These are phyloP conservation scores for Drosophila siamana DNA, from an alignment of 2,888 invertebrate genomes.

Conservation along the genomic window DNA sequence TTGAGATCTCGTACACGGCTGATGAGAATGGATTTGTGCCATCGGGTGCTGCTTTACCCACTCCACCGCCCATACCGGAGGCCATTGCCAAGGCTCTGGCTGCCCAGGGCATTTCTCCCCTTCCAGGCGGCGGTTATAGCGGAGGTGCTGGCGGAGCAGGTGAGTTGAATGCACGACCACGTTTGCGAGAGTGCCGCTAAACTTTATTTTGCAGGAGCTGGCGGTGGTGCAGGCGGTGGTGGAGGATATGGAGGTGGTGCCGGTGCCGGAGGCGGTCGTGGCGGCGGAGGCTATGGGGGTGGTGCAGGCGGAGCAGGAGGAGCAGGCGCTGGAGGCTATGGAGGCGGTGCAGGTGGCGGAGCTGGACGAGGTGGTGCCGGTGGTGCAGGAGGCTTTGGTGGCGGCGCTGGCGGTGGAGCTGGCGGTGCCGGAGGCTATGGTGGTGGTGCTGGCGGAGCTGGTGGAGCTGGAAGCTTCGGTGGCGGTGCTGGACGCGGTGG, in stretches of 20 bases:
- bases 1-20: constrained; percentile 88
- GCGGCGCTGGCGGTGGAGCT: constrained; percentile 52
- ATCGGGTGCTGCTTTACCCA: constrained; percentile 87
- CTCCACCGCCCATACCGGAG: constrained; percentile 89
- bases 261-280: constrained; percentile 1
- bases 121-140: constrained; percentile 86
- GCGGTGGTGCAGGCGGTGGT: constrained; percentile 60
- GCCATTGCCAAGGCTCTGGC: constrained; percentile 88
- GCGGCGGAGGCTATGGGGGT: constrained; percentile 30
- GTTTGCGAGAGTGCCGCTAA: background rate
- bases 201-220: constrained; percentile 38
- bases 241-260: constrained; percentile 38
- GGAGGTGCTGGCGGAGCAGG: constrained; percentile 59
- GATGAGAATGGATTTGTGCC: constrained; percentile 90
- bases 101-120: constrained; percentile 85
- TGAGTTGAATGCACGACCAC: constrained; percentile 1
- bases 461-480: constrained; percentile 73
- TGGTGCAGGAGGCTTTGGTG: constrained; percentile 41
- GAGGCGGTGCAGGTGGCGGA: constrained; percentile 41
- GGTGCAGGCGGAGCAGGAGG: constrained; percentile 51
- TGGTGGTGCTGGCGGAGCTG: constrained; percentile 44
- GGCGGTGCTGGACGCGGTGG: constrained; percentile 52
- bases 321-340: constrained; percentile 46
- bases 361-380: constrained; percentile 50
- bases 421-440: constrained; percentile 36